A percentile compares a stretch with the other conserved stretches of the same genome.
Conservation (phyloP, 2,888 invertebrate species). For the Clunio marinus region DNA sequence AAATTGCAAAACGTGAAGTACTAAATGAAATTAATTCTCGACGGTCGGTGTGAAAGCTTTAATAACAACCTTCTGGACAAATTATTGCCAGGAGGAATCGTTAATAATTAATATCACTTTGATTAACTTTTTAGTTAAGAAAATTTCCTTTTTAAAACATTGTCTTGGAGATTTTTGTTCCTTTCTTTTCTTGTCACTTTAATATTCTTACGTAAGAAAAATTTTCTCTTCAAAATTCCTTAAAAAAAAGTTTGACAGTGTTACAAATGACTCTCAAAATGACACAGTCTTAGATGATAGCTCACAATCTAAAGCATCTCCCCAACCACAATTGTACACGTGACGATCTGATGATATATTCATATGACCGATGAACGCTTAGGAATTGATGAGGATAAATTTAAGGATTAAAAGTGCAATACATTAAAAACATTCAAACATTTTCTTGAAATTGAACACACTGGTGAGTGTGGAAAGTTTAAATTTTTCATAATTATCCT, state of each 20-base stretch:
- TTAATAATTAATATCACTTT: background rate
- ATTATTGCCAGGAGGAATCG: background rate
- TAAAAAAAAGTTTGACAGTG: conserved; percentile 20
- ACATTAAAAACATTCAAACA: no score
- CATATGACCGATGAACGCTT: background rate
- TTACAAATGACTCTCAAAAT: conserved; percentile 12
- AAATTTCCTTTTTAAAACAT: background rate
- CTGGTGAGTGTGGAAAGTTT: no score
- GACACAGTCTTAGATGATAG: background rate
- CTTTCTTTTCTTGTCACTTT: background rate
- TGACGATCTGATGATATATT: background rate
- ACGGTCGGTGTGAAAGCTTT: no score
- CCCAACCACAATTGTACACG: background rate
- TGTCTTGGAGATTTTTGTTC: no score
- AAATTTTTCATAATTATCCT: no score
- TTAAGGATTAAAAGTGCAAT: no score
- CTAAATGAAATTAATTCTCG: no score
- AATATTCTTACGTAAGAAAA: background rate
- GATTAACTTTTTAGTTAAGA: conserved; percentile 9
- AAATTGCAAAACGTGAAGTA: no score
- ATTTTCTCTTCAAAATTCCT: background rate
- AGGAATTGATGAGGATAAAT: no score
- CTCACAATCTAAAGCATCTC: background rate
- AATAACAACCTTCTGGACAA: no score
- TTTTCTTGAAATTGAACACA: no score